Percentiles rank a stretch among this genome's conserved stretches.
Conservation (phyloP, 1,140 invertebrate species). For the Dermatophagoides farinae region DNA sequence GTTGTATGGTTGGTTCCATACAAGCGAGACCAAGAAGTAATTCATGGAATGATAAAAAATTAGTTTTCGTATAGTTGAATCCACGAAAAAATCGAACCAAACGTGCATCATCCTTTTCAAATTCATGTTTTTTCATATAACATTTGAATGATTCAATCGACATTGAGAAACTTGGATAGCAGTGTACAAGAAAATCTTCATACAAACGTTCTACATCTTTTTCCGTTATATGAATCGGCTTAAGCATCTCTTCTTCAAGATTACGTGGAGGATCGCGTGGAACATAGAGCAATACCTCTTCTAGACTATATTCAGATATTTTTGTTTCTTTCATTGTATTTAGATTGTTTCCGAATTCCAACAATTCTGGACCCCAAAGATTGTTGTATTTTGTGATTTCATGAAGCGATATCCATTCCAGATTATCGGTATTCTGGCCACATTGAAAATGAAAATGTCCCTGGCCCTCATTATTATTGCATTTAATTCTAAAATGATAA, state of each 20-base stretch:
- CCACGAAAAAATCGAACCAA: slow-evolving; percentile 5
- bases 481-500: slow-evolving; percentile 1
- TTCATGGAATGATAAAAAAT: slow-evolving; percentile 27
- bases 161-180: slow-evolving; percentile 9
- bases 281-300: slow-evolving; percentile 2
- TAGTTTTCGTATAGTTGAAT: slow-evolving; percentile 7
- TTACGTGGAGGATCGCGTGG: slow-evolving; percentile 8
- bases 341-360: not conserved
- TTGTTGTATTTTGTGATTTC: not conserved
- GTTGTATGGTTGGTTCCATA: slow-evolving; percentile 31
- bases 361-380: slow-evolving; percentile 9
- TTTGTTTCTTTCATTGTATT: not conserved
- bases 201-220: slow-evolving; percentile 10
- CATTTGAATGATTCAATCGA: slow-evolving; percentile 1
- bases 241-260: slow-evolving; percentile 11
- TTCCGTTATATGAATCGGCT: slow-evolving; percentile 2
- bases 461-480: not conserved
- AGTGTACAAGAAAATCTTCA: slow-evolving; percentile 13
- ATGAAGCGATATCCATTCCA: not conserved
- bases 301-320: not conserved
- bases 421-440: not conserved
- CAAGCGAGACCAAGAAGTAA: slow-evolving; percentile 32
- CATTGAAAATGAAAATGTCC: not conserved
- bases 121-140: slow-evolving; percentile 10
- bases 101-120: not conserved